Evolutionary conservation across 1,140 invertebrate genomes (phyloP).

Genomic region (Trinorchestia longiramus): DNA sequence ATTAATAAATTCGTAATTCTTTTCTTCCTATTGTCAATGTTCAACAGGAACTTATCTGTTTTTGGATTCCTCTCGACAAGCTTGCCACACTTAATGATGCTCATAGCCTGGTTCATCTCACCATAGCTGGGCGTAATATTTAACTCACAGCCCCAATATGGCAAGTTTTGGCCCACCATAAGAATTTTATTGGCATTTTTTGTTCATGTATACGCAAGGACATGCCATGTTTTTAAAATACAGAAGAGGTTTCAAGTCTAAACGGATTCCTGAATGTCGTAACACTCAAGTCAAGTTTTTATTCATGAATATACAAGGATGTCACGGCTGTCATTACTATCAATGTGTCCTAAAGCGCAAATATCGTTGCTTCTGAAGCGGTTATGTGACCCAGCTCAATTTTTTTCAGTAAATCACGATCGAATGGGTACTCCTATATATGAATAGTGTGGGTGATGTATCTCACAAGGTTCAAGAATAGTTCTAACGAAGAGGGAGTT

Average conservation of each 20-base stretch:
- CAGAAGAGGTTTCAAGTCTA: neutral
- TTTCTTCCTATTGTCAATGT: neutral
- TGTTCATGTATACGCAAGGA: neutral
- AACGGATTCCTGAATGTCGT: neutral
- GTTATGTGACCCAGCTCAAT: no score
- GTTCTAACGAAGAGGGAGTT: no score
- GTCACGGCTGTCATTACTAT: neutral
- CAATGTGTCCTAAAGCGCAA: neutral
- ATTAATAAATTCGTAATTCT: neutral
- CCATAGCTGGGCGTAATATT: neutral
- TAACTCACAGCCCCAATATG: neutral
- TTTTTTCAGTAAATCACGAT: no score
- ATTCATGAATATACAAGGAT: neutral
- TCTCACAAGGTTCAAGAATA: no score
- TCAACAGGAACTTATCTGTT: neutral
- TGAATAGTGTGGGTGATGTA: no score
- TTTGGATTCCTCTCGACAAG: neutral
- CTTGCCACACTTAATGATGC: neutral
- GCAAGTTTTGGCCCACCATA: neutral
- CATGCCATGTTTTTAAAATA: neutral
- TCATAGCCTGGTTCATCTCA: neutral
- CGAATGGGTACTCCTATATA: no score
- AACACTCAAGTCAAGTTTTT: neutral
- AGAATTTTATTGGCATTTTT: neutral
- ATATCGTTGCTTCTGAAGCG: neutral